These are phyloP conservation scores for Orthochromis indermauri DNA, from an alignment of 2,113 vertebrate species.

Conservation along the genomic window DNA sequence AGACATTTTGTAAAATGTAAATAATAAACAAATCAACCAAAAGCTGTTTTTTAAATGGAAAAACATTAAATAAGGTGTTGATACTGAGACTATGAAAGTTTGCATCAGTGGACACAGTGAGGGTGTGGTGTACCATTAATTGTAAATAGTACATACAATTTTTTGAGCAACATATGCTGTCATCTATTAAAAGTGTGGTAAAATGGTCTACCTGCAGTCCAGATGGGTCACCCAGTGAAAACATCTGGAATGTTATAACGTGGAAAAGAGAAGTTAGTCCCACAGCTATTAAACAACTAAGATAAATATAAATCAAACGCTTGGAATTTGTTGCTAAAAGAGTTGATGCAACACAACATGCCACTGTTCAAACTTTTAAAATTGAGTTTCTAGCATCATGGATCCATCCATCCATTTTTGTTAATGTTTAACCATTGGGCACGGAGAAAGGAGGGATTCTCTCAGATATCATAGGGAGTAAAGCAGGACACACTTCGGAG, in stretches of 20 bases:
- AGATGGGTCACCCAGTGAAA: not conserved
- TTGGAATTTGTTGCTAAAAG: not conserved
- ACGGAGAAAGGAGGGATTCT: not conserved
- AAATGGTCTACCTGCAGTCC: not conserved
- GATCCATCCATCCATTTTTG: not conserved
- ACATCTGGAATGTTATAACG: not conserved
- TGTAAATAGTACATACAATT: not conserved
- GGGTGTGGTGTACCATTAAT: not conserved
- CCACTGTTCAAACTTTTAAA: not conserved
- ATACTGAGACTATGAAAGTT: not conserved
- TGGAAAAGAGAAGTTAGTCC: not conserved
- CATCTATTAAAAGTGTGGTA: not conserved
- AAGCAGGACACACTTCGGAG: not conserved
- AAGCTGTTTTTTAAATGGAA: not conserved
- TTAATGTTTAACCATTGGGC: not conserved
- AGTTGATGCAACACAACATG: not conserved
- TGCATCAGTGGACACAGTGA: not conserved
- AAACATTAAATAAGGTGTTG: not conserved
- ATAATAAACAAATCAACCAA: not conserved
- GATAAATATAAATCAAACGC: not conserved
- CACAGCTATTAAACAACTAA: not conserved
- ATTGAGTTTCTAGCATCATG: not conserved
- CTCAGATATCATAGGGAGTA: not conserved
- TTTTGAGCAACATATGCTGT: not conserved
- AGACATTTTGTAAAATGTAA: not conserved